phyloP scores from a whole-genome alignment of 2,888 invertebrate genomes.

The Tenthredo mesomela region DNA sequence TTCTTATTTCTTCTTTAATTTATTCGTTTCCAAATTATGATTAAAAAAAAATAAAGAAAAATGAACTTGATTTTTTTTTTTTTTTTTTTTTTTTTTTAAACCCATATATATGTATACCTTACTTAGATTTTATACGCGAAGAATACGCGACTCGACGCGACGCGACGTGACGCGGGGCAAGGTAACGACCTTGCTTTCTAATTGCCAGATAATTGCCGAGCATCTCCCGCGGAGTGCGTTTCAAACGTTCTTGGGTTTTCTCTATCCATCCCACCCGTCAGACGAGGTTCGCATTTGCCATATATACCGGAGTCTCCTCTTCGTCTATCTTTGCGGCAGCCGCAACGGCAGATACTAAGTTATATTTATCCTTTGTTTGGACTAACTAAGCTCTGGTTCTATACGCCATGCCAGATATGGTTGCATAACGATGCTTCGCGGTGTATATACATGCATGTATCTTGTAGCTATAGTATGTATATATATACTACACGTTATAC shows the following conservation, averaged over 20 bases:
- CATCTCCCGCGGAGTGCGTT: constrained; percentile 16
- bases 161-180: constrained; percentile 9
- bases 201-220: constrained; percentile 65
- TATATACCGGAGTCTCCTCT: neutral
- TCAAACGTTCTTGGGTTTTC: neutral
- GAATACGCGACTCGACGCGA: neutral
- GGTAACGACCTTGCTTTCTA: constrained; percentile 68
- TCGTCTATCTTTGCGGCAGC: neutral
- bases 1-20: too few species aligned
- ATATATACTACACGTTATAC: neutral
- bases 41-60: too few species aligned
- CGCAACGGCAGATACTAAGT: constrained; percentile 48
- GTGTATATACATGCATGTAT: neutral
- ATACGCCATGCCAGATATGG: constrained; percentile 40
- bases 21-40: too few species aligned
- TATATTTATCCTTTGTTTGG: constrained; percentile 65
- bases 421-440: constrained; percentile 51
- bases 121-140: neutral
- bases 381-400: constrained; percentile 51
- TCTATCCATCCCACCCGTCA: neutral
- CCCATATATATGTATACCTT: neutral
- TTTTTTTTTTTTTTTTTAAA: neutral
- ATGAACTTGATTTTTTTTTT: too few species aligned
- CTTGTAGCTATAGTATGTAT: too few species aligned
- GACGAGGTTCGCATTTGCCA: neutral